Evolutionary conservation across 1,140 invertebrate species (phyloP).

Genomic region (Ceratina calcarata): DNA sequence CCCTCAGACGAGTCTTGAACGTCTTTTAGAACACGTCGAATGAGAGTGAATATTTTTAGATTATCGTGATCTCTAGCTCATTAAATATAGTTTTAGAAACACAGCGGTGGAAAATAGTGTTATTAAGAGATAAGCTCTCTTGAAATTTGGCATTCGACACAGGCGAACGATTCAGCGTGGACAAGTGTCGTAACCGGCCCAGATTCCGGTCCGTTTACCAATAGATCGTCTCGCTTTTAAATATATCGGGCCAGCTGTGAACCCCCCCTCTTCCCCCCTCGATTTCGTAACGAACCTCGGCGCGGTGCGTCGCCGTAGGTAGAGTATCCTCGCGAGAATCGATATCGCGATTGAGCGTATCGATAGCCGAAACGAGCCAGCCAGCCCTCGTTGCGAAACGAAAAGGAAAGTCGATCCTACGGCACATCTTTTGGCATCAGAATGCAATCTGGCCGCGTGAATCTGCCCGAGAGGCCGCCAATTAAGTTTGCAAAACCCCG

Average conservation of each 20-base stretch:
- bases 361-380: conserved; percentile 26
- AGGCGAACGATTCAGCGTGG: background rate
- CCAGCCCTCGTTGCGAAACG: conserved; percentile 22
- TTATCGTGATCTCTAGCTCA: too few relatives aligned
- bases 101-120: too few relatives aligned
- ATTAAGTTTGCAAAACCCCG: conserved; percentile 27
- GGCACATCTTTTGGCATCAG: conserved; percentile 8
- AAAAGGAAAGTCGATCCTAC: conserved; percentile 28
- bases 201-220: conserved; percentile 74
- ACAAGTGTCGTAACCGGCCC: conserved; percentile 74
- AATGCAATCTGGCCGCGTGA: conserved; percentile 17
- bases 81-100: too few relatives aligned
- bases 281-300: conserved; percentile 64
- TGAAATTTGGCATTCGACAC: conserved; percentile 16
- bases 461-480: conserved; percentile 6
- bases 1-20: too few relatives aligned
- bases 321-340: conserved; percentile 31
- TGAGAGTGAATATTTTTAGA: too few relatives aligned
- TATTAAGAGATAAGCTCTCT: background rate
- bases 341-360: conserved; percentile 30
- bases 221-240: conserved; percentile 66
- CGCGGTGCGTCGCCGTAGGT: conserved; percentile 36
- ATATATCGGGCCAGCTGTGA: conserved; percentile 69
- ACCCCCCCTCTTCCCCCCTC: conserved; percentile 13
- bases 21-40: too few relatives aligned